phyloP scores from a whole-genome alignment of 1,140 invertebrate genomes.

The Leptoteleia sp. region DNA sequence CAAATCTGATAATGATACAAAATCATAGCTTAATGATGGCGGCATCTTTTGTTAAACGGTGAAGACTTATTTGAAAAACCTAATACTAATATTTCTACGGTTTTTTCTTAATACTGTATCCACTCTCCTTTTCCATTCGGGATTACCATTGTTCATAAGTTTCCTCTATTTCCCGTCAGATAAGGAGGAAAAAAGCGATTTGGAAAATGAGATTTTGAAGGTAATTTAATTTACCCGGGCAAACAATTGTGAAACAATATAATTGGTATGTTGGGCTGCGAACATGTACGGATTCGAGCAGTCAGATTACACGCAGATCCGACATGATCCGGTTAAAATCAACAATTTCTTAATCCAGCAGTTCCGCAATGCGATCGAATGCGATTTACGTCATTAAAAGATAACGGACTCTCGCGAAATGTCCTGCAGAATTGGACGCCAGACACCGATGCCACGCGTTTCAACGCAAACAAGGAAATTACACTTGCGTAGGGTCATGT shows the following conservation, averaged over 20 bases:
- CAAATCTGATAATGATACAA: too few relatives aligned
- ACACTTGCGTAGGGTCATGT: constrained; percentile 24
- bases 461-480: constrained; percentile 19
- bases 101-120: too few relatives aligned
- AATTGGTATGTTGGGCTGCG: constrained; percentile 26
- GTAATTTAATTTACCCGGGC: constrained; percentile 26
- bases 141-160: too few relatives aligned
- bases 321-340: constrained; percentile 67
- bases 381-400: constrained; percentile 40
- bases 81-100: too few relatives aligned
- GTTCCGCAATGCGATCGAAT: constrained; percentile 43
- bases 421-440: constrained; percentile 2
- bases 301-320: constrained; percentile 65
- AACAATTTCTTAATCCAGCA: constrained; percentile 57
- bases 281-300: constrained; percentile 18
- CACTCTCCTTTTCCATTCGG: too few relatives aligned
- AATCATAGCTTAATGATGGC: too few relatives aligned
- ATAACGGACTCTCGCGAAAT: constrained; percentile 2
- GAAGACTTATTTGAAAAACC: too few relatives aligned
- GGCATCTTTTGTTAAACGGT: too few relatives aligned
- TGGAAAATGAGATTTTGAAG: too few relatives aligned
- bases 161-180: too few relatives aligned
- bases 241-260: constrained; percentile 33
- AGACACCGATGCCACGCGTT: background rate
- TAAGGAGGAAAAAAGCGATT: too few relatives aligned